Evolutionary conservation across 2,888 invertebrate genomes (phyloP), one percentile per base, ranked within the genome.

Genomic region (Pseudolycoriella hygida): DNA sequence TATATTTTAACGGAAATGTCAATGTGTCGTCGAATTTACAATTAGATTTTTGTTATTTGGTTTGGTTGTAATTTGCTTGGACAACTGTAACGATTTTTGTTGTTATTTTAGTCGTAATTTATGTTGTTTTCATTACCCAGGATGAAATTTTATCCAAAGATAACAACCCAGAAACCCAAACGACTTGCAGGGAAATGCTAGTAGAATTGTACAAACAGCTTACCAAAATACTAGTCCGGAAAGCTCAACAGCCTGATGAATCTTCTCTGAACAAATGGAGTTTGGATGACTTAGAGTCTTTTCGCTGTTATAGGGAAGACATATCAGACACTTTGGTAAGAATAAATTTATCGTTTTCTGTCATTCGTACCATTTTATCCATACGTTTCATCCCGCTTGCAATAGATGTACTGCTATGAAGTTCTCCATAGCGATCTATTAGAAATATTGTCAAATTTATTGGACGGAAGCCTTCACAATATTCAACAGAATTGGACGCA

Each of bases 231-330:
- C 67, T 93, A 47, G 67, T 93, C 18, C 67, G 73, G 43, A 93
- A 94, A 66, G 80, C 86, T 0, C 80, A 83, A 56, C 77, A 80
- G 51, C 86, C 89, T 0, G 61, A 67, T 25, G 73, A 74, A 45
- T 66, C 61, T 6, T 66, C 73, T 1, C 72, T 75, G 41, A 69
- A 72, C 5, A 60, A 59, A 41, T 73, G 82, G 68, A 72, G 76
- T 3, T 67, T 75, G 20, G 89, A 92, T 52, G 92, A 93, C 56
- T 74, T 79, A 48, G 93, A 94, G 62, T 70, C 80, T 42, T 79
- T 92, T 57, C 71, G 92, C 11, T 89, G 89, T 62, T 87, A 87
- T 57, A 68, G 88, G 47, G 87, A 88, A 61, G 89, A 89, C 56
- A 80, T 85, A 46, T 79, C 83, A 0, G 88, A 89, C 59, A 83